phyloP scores from a whole-genome alignment of 1,140 invertebrate species.

The Aphelinus certus region DNA sequence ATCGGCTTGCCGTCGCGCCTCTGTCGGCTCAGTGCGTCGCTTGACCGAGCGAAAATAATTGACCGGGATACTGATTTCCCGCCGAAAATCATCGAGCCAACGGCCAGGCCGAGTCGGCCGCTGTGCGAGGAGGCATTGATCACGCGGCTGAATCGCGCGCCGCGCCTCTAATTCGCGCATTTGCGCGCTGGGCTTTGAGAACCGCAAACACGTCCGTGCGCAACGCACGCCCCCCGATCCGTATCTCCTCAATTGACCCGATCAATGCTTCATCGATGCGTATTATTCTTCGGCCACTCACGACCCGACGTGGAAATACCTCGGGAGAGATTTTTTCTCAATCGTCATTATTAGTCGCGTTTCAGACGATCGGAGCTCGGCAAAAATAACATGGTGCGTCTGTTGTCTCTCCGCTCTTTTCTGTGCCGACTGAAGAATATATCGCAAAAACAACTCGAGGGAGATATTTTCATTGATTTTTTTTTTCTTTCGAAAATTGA shows the following conservation, averaged over 20 bases:
- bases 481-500: too few species aligned
- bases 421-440: too few species aligned
- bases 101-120: neutral
- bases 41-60: slow-evolving; percentile 28
- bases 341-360: too few species aligned
- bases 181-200: slow-evolving; percentile 12
- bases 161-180: slow-evolving; percentile 27
- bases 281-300: too few species aligned
- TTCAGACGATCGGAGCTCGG: too few species aligned
- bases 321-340: too few species aligned
- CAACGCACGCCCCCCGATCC: neutral
- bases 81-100: neutral
- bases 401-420: too few species aligned
- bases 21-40: slow-evolving; percentile 2
- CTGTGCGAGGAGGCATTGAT: neutral
- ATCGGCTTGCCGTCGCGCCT: slow-evolving; percentile 29
- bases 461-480: too few species aligned
- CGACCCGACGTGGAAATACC: too few species aligned
- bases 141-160: slow-evolving; percentile 5
- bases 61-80: neutral
- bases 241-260: slow-evolving; percentile 2
- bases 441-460: too few species aligned
- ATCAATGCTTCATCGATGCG: neutral
- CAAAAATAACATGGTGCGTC: too few species aligned
- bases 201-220: neutral